phyloP scores from a whole-genome alignment of 2,797 vertebrate species.

The Anguilla marmorata region DNA sequence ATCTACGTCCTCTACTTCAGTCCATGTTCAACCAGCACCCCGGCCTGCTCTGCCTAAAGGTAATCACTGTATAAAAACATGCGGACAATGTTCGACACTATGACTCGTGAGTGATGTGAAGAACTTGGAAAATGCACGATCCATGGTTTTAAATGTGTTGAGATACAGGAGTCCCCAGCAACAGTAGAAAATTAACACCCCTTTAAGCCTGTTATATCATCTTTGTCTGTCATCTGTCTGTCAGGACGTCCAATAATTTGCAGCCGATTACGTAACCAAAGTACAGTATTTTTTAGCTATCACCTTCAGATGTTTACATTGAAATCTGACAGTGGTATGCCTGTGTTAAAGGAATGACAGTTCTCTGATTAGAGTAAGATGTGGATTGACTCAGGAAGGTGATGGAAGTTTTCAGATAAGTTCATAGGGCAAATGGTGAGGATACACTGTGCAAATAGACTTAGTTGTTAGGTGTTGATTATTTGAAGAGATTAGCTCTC shows the following conservation, averaged over 20 bases:
- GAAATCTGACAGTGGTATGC: neutral
- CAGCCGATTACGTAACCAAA: neutral
- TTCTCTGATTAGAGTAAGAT: neutral
- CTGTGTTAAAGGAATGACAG: neutral
- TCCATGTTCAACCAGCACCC: constrained; percentile 45
- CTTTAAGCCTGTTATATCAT: neutral
- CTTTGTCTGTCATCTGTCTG: neutral
- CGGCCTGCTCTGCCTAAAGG: constrained; percentile 57
- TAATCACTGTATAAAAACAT: constrained; percentile 43
- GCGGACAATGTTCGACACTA: neutral
- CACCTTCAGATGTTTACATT: neutral
- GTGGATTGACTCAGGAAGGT: neutral
- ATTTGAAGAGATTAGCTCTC: neutral
- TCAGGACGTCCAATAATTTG: neutral
- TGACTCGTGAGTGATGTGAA: neutral
- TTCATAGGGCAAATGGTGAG: neutral
- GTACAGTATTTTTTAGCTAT: neutral
- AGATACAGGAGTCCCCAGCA: no score
- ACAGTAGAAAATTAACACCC: no score
- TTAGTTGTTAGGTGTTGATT: neutral
- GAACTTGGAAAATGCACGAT: no score
- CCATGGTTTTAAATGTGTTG: no score
- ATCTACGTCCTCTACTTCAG: constrained; percentile 50
- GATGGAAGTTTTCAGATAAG: neutral
- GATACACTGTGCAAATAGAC: neutral